Evolutionary conservation across 2,888 invertebrate genomes (phyloP).

Genomic region (Apamea crenata): DNA sequence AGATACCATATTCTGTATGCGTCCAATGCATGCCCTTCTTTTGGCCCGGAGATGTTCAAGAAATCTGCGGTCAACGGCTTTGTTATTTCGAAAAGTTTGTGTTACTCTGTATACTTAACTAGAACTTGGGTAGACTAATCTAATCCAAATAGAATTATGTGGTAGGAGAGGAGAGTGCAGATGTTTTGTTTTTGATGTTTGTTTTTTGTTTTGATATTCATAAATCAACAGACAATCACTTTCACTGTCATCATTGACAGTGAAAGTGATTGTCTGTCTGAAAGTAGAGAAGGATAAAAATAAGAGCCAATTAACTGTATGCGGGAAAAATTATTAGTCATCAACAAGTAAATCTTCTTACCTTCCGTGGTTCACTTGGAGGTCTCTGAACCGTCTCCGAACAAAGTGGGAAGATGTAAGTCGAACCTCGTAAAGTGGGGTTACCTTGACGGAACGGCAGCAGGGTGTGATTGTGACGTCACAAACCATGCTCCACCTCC

Average conservation of each 20-base stretch:
- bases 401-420: no score
- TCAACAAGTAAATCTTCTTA: no score
- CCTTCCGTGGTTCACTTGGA: no score
- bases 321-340: neutral
- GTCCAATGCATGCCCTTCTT: constrained; percentile 33
- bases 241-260: no score
- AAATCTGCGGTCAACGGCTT: constrained; percentile 9
- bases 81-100: neutral
- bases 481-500: no score
- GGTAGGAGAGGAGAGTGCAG: neutral
- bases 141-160: neutral
- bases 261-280: neutral
- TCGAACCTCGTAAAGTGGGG: no score
- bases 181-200: no score
- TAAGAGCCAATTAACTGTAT: neutral
- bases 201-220: no score
- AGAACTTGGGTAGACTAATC: neutral
- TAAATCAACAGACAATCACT: no score
- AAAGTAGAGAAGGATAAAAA: neutral
- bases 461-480: no score
- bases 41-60: constrained; percentile 35
- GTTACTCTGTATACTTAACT: neutral
- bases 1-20: constrained; percentile 41
- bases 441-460: no score
- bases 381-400: no score